phyloP scores from a whole-genome alignment of 2,888 invertebrate species.

The Leptinotarsa juncta region DNA sequence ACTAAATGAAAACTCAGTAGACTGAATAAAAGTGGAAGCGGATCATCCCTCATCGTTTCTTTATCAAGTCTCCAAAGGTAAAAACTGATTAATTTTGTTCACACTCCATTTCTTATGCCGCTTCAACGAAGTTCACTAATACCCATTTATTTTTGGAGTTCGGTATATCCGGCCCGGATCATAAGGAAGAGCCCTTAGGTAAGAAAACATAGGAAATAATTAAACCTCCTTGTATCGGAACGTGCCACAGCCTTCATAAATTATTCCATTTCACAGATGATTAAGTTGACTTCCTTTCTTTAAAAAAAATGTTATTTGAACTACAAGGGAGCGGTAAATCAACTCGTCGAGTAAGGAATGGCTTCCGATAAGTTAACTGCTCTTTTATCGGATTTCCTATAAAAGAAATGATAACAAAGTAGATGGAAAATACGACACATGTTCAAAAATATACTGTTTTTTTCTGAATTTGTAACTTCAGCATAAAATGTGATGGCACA shows the following conservation, averaged over 20 bases:
- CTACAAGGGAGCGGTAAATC: neutral
- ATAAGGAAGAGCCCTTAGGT: conserved; percentile 18
- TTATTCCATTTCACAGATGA: conserved; percentile 21
- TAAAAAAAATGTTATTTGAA: conserved; percentile 10
- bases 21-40: neutral
- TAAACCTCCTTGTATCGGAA: conserved; percentile 1
- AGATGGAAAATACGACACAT: neutral
- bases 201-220: conserved; percentile 20
- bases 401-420: neutral
- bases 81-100: conserved; percentile 11
- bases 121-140: conserved; percentile 3
- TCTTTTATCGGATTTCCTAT: neutral
- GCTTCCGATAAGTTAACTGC: neutral
- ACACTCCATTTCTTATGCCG: conserved; percentile 8
- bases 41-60: neutral
- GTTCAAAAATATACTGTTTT: neutral
- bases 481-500: too few relatives aligned
- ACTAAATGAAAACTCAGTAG: neutral
- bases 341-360: neutral
- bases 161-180: conserved; percentile 11
- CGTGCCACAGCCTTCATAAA: neutral
- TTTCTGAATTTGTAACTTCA: too few relatives aligned
- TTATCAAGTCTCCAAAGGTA: neutral
- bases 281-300: conserved; percentile 22
- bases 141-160: conserved; percentile 16